Evolutionary conservation across 2,888 invertebrate genomes (phyloP).

Genomic region (Hirtodrosophila histrioides): DNA sequence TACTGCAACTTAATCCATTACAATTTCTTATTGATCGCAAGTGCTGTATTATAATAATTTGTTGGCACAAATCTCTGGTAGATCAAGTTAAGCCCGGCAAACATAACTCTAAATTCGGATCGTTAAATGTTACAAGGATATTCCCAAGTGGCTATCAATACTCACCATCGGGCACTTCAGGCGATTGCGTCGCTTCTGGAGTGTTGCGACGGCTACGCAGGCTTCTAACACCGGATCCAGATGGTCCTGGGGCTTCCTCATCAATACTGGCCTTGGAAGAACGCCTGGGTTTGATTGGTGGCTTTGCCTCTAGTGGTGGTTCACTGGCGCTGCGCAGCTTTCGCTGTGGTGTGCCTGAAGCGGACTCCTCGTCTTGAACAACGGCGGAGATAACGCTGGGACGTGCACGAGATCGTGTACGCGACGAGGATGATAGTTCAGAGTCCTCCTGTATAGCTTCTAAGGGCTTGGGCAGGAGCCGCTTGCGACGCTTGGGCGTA

Average conservation of each 20-base stretch:
- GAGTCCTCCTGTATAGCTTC: conserved; percentile 21
- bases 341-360: background rate
- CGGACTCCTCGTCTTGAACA: background rate
- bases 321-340: conserved; percentile 32
- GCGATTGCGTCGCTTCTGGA: background rate
- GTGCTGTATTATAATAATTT: no score
- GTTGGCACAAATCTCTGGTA: no score
- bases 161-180: no score
- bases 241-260: no score
- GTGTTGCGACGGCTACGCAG: conserved; percentile 19
- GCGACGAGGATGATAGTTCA: conserved; percentile 3
- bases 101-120: no score
- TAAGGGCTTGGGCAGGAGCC: conserved; percentile 1
- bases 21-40: no score
- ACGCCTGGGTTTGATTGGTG: background rate
- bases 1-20: no score
- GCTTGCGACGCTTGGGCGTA: conserved; percentile 23
- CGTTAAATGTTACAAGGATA: no score
- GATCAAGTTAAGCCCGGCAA: no score
- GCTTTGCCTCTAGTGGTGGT: conserved; percentile 7
- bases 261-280: background rate
- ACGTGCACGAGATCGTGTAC: conserved; percentile 15
- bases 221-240: conserved; percentile 1
- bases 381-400: background rate
- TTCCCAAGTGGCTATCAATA: no score